Evolutionary conservation across 2,113 vertebrate genomes (phyloP), one percentile per base, ranked within the genome.

Genomic region (Triplophysa rosa): DNA sequence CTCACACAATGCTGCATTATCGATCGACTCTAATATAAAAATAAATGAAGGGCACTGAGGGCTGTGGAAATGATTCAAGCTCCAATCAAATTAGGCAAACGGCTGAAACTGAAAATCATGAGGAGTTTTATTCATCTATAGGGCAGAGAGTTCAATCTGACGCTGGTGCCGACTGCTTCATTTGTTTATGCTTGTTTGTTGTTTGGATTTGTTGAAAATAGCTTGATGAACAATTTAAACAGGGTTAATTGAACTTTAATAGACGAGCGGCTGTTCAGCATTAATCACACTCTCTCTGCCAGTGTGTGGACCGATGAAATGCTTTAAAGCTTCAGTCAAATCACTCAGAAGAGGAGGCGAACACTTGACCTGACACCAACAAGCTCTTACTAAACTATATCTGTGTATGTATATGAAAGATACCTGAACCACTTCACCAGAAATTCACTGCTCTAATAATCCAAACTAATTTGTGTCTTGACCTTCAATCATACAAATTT

Each of bases 161-260:
- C 56, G 65, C 65, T 40, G 61, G 49, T 42, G 77, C 54, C 47
- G 40, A 64, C 59, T 61, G 61, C 33, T 66, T 77, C 49, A 45
- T 42, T 11, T 80, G 10, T 69, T 23, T 49, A 6, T 21, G 19
- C 9, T 58, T 21, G 19, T 78, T 64, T 80, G 10, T 73, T 40
- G 69, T 16, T 72, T 73, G 71, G 13, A 61, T 71, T 67, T 23
- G 13, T 29, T 59, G 58, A 78, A 66, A 70, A 67, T 63, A 76
- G 69, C 78, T 49, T 78, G 78, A 69, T 45, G n/a, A 65, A 72
- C 8, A 54, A 69, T 17, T 64, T 33, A 75, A 75, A 79, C n/a
- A 19, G 29, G 68, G 67, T 77, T 74, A 85, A 23, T 56, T 56
- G 24, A 70, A 54, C 33, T 73, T 58, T 11, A 59, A 61, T 42